Conservation (phyloP, 2,888 invertebrate genomes). For the Heliconius cydno region DNA sequence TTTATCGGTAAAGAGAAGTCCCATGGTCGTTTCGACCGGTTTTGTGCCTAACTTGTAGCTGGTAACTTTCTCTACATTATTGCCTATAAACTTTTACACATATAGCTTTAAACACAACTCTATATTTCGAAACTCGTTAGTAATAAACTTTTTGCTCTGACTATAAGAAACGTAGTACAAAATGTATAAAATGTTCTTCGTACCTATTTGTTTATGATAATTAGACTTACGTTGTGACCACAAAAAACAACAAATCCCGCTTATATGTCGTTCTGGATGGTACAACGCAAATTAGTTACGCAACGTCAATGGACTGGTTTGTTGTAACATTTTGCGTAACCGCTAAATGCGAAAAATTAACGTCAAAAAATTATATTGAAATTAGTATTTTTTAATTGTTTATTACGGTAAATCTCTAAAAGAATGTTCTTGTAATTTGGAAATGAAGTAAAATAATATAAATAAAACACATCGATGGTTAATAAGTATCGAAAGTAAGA, state of each 20-base stretch:
- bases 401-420: not conserved
- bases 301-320: not conserved
- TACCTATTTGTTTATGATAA: not conserved
- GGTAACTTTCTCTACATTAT: slow-evolving; percentile 69
- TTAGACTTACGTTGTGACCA: not conserved
- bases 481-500: no score
- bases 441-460: not conserved
- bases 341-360: no score
- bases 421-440: not conserved
- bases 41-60: slow-evolving; percentile 58
- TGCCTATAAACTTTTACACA: slow-evolving; percentile 54
- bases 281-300: not conserved
- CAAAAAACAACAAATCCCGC: not conserved
- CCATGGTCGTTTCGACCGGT: slow-evolving; percentile 67
- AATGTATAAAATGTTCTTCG: not conserved
- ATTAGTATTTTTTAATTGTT: no score
- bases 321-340: no score
- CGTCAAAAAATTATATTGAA: no score
- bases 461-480: not conserved
- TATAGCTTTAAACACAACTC: slow-evolving; percentile 13
- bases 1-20: slow-evolving; percentile 63
- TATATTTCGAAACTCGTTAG: slow-evolving; percentile 6
- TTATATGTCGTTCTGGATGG: not conserved
- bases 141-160: not conserved
- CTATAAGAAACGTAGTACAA: not conserved